Conservation (phyloP, 1,140 invertebrate species). For the Sesamia nonagrioides region DNA sequence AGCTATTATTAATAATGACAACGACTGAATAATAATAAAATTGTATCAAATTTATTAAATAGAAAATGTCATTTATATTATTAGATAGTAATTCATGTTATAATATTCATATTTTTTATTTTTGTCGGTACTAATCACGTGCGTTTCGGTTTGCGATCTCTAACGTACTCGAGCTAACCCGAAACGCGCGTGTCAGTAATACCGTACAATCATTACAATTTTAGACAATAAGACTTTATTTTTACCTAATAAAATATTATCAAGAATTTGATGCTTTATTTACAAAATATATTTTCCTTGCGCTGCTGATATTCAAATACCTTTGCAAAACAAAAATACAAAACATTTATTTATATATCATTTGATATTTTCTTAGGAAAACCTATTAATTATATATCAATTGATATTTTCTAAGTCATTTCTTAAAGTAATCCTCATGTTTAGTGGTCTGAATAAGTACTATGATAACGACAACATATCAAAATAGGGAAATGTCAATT, state of each 20-base stretch:
- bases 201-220: not conserved
- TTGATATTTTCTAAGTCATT: no score
- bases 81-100: not conserved
- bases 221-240: slow-evolving; percentile 25
- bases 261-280: not conserved
- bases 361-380: no score
- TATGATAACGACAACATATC: no score
- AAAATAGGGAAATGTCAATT: no score
- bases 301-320: not conserved
- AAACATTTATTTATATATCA: no score
- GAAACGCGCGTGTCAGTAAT: not conserved
- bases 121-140: not conserved
- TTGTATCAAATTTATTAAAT: slow-evolving; percentile 37
- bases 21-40: slow-evolving; percentile 45
- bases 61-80: not conserved
- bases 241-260: slow-evolving; percentile 35
- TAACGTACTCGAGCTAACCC: not conserved
- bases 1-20: slow-evolving; percentile 20
- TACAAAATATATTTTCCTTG: not conserved
- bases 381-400: no score
- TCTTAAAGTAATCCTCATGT: no score
- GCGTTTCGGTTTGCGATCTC: not conserved
- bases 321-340: not conserved
- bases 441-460: no score
- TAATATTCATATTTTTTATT: not conserved